A percentile compares a stretch with the other conserved stretches of the same genome.
phyloP scores from a whole-genome alignment of 2,113 vertebrate genomes.

The Rhabdornis inornatus region DNA sequence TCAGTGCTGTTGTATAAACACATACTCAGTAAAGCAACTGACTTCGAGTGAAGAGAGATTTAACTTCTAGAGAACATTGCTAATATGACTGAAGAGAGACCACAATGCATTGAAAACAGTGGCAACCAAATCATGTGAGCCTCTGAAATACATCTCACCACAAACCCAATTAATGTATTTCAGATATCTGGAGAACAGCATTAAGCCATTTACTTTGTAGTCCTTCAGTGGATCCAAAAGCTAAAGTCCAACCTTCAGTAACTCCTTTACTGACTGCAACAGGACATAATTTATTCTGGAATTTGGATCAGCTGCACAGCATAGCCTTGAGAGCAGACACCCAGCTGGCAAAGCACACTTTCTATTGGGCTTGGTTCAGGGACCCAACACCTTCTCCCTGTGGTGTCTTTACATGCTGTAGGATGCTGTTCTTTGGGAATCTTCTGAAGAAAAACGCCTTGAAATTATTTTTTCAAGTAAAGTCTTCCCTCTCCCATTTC shows the following conservation, averaged over 20 bases:
- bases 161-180: not conserved
- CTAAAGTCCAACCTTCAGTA: not conserved
- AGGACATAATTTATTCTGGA: not conserved
- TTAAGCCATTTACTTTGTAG: not conserved
- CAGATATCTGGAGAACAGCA: not conserved
- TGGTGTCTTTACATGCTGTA: rapidly evolving
- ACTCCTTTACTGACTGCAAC: not conserved
- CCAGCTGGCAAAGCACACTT: not conserved
- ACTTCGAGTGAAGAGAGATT: not conserved
- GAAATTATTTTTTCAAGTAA: not conserved
- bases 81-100: not conserved
- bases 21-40: rapidly evolving
- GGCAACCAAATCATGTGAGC: not conserved
- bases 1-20: not conserved
- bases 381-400: not conserved
- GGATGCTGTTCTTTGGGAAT: not conserved
- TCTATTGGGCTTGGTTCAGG: not conserved
- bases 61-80: not conserved
- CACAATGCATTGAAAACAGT: not conserved
- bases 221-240: not conserved
- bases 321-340: not conserved
- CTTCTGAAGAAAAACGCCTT: not conserved
- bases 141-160: not conserved
- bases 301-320: not conserved
- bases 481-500: not conserved